Evolutionary conservation across 2,888 invertebrate species (phyloP).

Genomic region (Caenorhabditis japonica): DNA sequence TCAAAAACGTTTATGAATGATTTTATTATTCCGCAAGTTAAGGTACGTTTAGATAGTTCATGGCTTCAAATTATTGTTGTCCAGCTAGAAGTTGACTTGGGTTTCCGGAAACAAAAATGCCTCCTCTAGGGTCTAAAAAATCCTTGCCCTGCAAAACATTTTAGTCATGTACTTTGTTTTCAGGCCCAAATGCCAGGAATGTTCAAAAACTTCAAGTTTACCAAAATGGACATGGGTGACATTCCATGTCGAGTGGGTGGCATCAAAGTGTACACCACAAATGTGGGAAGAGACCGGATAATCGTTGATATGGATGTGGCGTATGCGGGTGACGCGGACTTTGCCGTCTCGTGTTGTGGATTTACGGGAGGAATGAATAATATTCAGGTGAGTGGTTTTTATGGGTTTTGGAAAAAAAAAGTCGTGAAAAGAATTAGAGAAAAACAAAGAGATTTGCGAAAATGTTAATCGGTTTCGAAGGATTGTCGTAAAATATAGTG

Average conservation of each 20-base stretch:
- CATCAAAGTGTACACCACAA: slow-evolving; percentile 88
- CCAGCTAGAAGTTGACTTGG: no score
- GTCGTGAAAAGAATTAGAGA: no score
- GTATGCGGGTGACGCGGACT: slow-evolving; percentile 96
- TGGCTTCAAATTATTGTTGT: background rate
- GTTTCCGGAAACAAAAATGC: no score
- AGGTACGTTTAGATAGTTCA: slow-evolving; percentile 20
- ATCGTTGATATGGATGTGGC: slow-evolving; percentile 96
- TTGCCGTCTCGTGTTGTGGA: slow-evolving; percentile 89
- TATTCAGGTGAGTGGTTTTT: slow-evolving; percentile 79
- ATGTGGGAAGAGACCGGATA: slow-evolving; percentile 88
- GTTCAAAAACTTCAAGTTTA: slow-evolving; percentile 92
- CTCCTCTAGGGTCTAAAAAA: no score
- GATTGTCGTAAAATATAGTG: no score
- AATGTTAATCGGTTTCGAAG: no score
- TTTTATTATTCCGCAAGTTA: slow-evolving; percentile 86
- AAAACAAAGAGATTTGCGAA: no score
- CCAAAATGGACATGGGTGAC: slow-evolving; percentile 89
- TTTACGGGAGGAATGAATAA: slow-evolving; percentile 82
- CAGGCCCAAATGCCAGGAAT: slow-evolving; percentile 85
- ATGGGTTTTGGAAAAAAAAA: no score
- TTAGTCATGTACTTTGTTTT: no score
- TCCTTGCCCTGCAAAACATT: no score
- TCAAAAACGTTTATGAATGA: slow-evolving; percentile 88
- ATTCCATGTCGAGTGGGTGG: slow-evolving; percentile 80